Conservation (phyloP, 2,888 invertebrate genomes). For the Drymonia ruficornis region DNA sequence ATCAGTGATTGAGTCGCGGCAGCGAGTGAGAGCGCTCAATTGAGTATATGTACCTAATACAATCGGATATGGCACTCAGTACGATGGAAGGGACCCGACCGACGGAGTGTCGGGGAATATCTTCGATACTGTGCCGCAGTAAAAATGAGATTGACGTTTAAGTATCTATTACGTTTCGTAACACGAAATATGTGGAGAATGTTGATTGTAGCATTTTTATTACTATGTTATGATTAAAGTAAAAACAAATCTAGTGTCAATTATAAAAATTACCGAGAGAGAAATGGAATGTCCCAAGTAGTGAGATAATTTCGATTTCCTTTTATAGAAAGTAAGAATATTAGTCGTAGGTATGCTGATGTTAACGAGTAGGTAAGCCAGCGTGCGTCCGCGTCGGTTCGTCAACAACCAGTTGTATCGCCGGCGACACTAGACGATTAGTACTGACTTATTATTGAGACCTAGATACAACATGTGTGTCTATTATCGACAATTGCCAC, state of each 20-base stretch:
- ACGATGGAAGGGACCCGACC: conserved; percentile 50
- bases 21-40: conserved; percentile 56
- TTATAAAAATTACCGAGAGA: conserved; percentile 77
- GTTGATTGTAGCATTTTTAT: conserved; percentile 46
- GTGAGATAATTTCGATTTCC: conserved; percentile 82
- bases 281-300: conserved; percentile 79
- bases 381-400: neutral
- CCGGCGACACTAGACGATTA: conserved; percentile 29
- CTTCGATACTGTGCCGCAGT: conserved; percentile 24
- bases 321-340: conserved; percentile 83
- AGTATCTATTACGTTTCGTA: conserved; percentile 21
- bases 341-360: conserved; percentile 61
- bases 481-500: conserved; percentile 22
- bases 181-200: conserved; percentile 48
- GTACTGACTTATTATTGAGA: conserved; percentile 42
- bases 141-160: conserved; percentile 25
- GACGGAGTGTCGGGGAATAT: conserved; percentile 41
- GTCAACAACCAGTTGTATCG: conserved; percentile 52
- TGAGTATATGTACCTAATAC: conserved; percentile 59
- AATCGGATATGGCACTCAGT: conserved; percentile 63
- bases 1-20: conserved; percentile 53
- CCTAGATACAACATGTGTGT: conserved; percentile 33
- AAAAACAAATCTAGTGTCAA: conserved; percentile 65
- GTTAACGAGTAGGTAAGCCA: conserved; percentile 54
- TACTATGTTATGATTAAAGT: conserved; percentile 50